Percentiles rank a stretch among this genome's conserved stretches.
These are phyloP conservation scores for Xestia c-nigrum DNA, from an alignment of 2,888 invertebrate species.

Conservation along the genomic window DNA sequence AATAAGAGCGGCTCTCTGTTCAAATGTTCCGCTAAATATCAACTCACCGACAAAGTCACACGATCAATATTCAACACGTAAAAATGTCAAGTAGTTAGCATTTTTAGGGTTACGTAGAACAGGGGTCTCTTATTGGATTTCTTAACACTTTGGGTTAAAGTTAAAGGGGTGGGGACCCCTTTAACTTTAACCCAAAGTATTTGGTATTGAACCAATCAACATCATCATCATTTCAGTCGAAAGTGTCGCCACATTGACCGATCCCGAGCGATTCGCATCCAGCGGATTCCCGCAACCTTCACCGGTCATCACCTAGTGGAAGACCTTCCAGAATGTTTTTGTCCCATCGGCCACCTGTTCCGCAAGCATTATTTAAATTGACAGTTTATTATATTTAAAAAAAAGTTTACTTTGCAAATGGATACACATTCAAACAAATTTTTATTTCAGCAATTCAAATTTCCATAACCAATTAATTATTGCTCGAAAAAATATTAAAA, in stretches of 20 bases:
- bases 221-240: too few species aligned
- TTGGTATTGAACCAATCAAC: too few species aligned
- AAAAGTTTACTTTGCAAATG: background rate
- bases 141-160: too few species aligned
- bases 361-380: too few species aligned
- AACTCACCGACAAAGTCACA: slow-evolving; percentile 31
- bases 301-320: too few species aligned
- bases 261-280: too few species aligned
- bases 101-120: slow-evolving; percentile 19
- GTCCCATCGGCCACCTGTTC: too few species aligned
- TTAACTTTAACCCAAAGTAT: too few species aligned
- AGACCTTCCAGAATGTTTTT: too few species aligned
- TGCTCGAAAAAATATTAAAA: background rate
- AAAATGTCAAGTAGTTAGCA: slow-evolving; percentile 44
- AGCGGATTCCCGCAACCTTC: too few species aligned
- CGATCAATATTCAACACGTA: slow-evolving; percentile 42
- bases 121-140: background rate
- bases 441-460: background rate
- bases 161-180: too few species aligned
- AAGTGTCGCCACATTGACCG: too few species aligned
- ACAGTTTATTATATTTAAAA: background rate
- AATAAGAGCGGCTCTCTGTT: background rate
- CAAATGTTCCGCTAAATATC: slow-evolving; percentile 20
- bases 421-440: background rate
- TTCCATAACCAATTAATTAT: background rate